A percentile compares a stretch with the other conserved stretches of the same genome.
These are phyloP conservation scores for Limosa lapponica DNA, from an alignment of 2,797 vertebrate genomes.

Conservation along the genomic window DNA sequence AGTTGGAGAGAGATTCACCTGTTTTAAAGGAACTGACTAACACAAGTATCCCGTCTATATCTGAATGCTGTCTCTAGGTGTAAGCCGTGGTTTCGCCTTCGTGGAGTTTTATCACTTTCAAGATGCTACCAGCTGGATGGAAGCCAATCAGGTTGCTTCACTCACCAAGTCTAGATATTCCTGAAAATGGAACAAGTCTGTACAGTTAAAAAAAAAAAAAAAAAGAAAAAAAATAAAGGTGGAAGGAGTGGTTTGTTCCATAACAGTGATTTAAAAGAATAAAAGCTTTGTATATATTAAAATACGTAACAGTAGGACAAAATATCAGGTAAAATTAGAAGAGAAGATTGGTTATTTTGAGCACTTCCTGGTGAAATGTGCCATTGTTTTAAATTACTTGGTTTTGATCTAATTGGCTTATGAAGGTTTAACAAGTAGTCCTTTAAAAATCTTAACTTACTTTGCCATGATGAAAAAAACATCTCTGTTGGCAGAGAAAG, in stretches of 20 bases:
- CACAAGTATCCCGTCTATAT: slow-evolving; percentile 99
- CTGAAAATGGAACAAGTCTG: slow-evolving; percentile 89
- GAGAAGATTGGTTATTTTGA: neutral
- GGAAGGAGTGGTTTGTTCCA: slow-evolving; percentile 82
- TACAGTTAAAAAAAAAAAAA: slow-evolving; percentile 82
- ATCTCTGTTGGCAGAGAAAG: neutral
- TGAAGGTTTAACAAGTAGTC: neutral
- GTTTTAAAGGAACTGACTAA: slow-evolving; percentile 99
- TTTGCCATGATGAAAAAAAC: neutral
- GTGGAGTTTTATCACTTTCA: slow-evolving; percentile 99
- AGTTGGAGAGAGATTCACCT: slow-evolving; percentile 98
- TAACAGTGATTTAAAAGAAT: slow-evolving; percentile 74
- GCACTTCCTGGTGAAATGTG: neutral
- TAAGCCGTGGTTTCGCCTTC: slow-evolving; percentile 99
- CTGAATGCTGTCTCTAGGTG: slow-evolving; percentile 99
- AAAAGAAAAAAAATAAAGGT: slow-evolving; percentile 57
- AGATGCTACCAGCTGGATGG: slow-evolving; percentile 99
- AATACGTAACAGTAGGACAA: slow-evolving; percentile 42
- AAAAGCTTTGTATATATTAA: slow-evolving; percentile 85
- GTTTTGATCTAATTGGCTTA: neutral
- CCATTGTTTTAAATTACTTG: neutral
- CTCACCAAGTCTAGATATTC: slow-evolving; percentile 99
- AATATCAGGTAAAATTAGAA: neutral
- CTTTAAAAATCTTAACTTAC: neutral
- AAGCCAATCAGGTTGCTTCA: slow-evolving; percentile 99